phyloP scores from a whole-genome alignment of 2,797 vertebrate species.

The Enteromius anoplus region DNA sequence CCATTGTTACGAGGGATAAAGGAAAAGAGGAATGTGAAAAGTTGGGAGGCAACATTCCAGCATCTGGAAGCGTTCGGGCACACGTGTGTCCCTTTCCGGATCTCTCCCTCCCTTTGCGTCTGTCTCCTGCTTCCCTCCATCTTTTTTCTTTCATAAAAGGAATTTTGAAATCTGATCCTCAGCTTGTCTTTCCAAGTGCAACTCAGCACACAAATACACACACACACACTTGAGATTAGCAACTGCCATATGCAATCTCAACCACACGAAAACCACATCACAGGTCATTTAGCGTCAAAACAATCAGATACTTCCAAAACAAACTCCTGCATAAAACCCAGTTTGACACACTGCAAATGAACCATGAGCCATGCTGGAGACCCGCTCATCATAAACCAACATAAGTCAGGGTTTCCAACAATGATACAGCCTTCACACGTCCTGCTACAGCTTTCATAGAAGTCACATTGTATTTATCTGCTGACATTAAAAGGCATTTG shows the following conservation, averaged over 20 bases:
- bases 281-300: slow-evolving; percentile 18
- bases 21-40: slow-evolving; percentile 55
- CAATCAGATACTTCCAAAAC: slow-evolving; percentile 27
- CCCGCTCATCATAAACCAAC: neutral
- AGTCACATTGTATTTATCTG: neutral
- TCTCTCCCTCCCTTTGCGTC: slow-evolving; percentile 51
- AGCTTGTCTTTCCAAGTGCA: slow-evolving; percentile 58
- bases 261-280: slow-evolving; percentile 20
- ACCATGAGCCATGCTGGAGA: neutral
- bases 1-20: slow-evolving; percentile 64
- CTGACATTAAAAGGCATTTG: neutral
- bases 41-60: slow-evolving; percentile 65
- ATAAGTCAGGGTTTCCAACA: slow-evolving; percentile 11
- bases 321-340: slow-evolving; percentile 12
- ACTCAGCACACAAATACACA: slow-evolving; percentile 42
- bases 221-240: slow-evolving; percentile 22
- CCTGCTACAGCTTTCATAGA: neutral
- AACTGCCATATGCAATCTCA: slow-evolving; percentile 11
- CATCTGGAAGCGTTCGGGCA: slow-evolving; percentile 77
- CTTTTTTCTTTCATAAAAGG: slow-evolving; percentile 55
- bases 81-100: slow-evolving; percentile 60
- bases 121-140: slow-evolving; percentile 11
- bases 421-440: neutral
- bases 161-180: slow-evolving; percentile 67
- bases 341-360: slow-evolving; percentile 21